Evolutionary conservation across 2,888 invertebrate genomes (phyloP).

Genomic region (Portevinia maculata): DNA sequence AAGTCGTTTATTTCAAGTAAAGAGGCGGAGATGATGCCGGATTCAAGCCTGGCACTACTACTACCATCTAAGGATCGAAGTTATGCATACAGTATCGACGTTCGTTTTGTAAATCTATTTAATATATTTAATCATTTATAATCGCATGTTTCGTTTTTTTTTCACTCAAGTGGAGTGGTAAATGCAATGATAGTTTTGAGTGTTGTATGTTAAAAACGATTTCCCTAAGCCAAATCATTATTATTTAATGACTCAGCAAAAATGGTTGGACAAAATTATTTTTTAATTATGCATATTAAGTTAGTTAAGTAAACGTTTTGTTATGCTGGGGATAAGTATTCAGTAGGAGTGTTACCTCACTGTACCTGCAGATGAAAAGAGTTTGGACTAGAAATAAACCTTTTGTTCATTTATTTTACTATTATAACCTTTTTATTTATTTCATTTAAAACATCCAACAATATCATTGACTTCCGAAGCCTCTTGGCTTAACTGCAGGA

Average conservation of each 20-base stretch:
- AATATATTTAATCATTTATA: constrained; percentile 36
- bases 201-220: constrained; percentile 34
- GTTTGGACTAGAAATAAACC: constrained; percentile 12
- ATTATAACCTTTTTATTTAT: too few relatives aligned
- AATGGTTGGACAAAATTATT: not conserved
- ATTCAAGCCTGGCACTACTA: constrained; percentile 1
- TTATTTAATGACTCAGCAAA: constrained; percentile 34
- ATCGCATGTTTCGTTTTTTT: not conserved
- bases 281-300: constrained; percentile 29
- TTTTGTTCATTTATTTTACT: too few relatives aligned
- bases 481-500: too few relatives aligned
- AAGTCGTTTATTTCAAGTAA: constrained; percentile 18
- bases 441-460: too few relatives aligned
- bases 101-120: constrained; percentile 4
- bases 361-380: not conserved
- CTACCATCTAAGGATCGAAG: not conserved
- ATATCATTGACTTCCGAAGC: too few relatives aligned
- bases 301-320: constrained; percentile 34
- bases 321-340: constrained; percentile 11
- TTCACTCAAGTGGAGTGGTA: constrained; percentile 27
- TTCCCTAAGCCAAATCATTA: constrained; percentile 40
- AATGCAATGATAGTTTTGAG: constrained; percentile 47
- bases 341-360: not conserved
- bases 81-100: constrained; percentile 16
- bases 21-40: constrained; percentile 40